Evolutionary conservation across 2,888 invertebrate species (phyloP).

Genomic region (Cheilosia impressa): DNA sequence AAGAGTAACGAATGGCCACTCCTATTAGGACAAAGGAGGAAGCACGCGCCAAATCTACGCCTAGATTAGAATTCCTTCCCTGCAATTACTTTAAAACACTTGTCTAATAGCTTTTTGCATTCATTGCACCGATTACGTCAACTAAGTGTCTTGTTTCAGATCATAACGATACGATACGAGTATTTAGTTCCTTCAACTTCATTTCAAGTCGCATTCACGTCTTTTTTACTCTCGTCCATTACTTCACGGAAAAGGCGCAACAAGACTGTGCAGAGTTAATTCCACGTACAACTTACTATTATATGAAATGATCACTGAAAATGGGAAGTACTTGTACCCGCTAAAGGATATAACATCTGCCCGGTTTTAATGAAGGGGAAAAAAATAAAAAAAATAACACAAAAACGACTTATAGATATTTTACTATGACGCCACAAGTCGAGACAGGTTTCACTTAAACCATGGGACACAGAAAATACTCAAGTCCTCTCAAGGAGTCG

Average conservation of each 20-base stretch:
- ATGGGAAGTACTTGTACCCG: slow-evolving; percentile 11
- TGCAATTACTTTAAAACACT: slow-evolving; percentile 49
- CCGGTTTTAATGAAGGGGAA: slow-evolving; percentile 47
- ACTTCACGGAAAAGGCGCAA: neutral
- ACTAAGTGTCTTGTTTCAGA: slow-evolving; percentile 11
- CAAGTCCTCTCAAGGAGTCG: slow-evolving; percentile 5
- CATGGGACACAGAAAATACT: neutral
- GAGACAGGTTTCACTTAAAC: slow-evolving; percentile 34
- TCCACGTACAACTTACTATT: slow-evolving; percentile 27
- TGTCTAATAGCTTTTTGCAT: slow-evolving; percentile 20
- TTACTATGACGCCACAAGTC: slow-evolving; percentile 46
- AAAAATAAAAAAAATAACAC: neutral
- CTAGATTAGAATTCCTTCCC: slow-evolving; percentile 1
- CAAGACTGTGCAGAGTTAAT: slow-evolving; percentile 5
- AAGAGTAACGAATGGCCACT: no score
- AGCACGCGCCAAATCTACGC: slow-evolving; percentile 41
- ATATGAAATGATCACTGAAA: neutral
- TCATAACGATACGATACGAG: neutral
- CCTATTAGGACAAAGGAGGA: neutral
- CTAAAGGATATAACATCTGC: slow-evolving; percentile 50
- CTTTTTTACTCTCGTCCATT: slow-evolving; percentile 4
- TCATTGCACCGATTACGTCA: slow-evolving; percentile 30
- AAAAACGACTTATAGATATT: neutral
- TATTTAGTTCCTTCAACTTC: slow-evolving; percentile 13
- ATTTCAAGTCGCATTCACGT: neutral